A percentile compares a stretch with the other conserved stretches of the same genome.
phyloP scores from a whole-genome alignment of 2,113 vertebrate species.

The Engystomops pustulosus region DNA sequence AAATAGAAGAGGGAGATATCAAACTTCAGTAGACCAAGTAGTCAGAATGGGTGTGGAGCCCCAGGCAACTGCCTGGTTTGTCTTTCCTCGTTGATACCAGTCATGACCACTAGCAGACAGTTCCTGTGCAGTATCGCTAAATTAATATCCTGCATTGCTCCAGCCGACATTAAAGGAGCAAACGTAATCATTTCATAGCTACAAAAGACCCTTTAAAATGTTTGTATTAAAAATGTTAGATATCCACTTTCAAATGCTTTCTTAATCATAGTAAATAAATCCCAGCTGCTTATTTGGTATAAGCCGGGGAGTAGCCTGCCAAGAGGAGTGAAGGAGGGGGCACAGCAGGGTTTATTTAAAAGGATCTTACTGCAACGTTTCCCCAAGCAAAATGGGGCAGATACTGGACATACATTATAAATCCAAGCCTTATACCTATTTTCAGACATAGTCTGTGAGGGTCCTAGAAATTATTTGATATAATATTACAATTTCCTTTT shows the following conservation, averaged over 20 bases:
- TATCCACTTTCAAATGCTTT: conserved; percentile 61
- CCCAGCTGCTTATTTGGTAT: conserved; percentile 55
- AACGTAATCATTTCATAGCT: conserved; percentile 40
- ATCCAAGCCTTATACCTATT: not conserved
- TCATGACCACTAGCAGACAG: not conserved
- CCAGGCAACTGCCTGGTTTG: not conserved
- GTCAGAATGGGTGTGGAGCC: not conserved
- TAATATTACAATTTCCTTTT: not conserved
- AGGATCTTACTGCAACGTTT: conserved; percentile 21
- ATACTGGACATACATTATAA: conserved; percentile 15
- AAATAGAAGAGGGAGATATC: too few relatives aligned
- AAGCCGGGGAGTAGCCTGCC: conserved; percentile 46
- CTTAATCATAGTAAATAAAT: conserved; percentile 60
- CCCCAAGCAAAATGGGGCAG: conserved; percentile 14
- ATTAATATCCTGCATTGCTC: not conserved
- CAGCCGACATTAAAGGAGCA: conserved; percentile 11
- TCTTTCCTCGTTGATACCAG: not conserved
- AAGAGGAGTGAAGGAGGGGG: conserved; percentile 25
- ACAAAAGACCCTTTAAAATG: conserved; percentile 46
- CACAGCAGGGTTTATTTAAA: conserved; percentile 48
- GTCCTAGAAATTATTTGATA: not conserved
- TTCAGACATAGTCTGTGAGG: not conserved
- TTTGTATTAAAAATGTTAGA: conserved; percentile 58
- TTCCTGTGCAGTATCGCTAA: not conserved
- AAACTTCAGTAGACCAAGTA: too few relatives aligned